phyloP scores from a whole-genome alignment of 2,888 invertebrate species.

The Muscina levida region DNA sequence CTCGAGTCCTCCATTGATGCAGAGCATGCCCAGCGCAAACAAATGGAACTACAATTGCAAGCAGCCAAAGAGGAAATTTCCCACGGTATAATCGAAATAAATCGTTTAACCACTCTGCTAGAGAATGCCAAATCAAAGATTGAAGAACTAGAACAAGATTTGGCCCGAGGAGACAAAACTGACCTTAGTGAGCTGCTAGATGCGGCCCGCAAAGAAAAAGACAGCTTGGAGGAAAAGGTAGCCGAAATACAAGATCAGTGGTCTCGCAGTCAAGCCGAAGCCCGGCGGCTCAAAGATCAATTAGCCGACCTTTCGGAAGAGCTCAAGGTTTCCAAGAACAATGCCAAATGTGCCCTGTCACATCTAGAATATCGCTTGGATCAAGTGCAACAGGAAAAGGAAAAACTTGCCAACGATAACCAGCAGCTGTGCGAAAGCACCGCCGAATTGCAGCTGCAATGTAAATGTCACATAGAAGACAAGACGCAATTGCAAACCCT shows the following conservation, averaged over 20 bases:
- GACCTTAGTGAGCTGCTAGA: slow-evolving; percentile 87
- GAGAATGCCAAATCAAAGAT: slow-evolving; percentile 93
- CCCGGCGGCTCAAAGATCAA: slow-evolving; percentile 84
- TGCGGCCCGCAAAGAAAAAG: slow-evolving; percentile 86
- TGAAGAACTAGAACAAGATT: slow-evolving; percentile 85
- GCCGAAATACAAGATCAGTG: slow-evolving; percentile 86
- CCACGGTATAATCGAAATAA: slow-evolving; percentile 89
- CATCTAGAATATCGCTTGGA: slow-evolving; percentile 91
- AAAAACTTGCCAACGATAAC: slow-evolving; percentile 85
- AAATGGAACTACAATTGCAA: slow-evolving; percentile 86
- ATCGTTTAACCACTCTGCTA: slow-evolving; percentile 87
- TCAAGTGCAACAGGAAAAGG: slow-evolving; percentile 87
- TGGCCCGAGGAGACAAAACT: slow-evolving; percentile 85
- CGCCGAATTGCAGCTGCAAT: slow-evolving; percentile 83
- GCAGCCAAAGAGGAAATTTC: slow-evolving; percentile 87
- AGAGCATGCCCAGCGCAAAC: slow-evolving; percentile 87
- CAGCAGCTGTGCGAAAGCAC: slow-evolving; percentile 88
- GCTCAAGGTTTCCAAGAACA: slow-evolving; percentile 89
- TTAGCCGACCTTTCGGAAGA: slow-evolving; percentile 86
- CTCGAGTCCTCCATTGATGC: slow-evolving; percentile 89
- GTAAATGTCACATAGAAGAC: slow-evolving; percentile 79
- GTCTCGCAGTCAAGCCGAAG: slow-evolving; percentile 86
- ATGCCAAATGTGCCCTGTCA: slow-evolving; percentile 91
- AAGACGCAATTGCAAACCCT: slow-evolving; percentile 78
- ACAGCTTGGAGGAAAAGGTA: slow-evolving; percentile 85